Base-by-base conservation (phyloP, 2,113 vertebrate species). In the Mystacornis crossleyi region DNA sequence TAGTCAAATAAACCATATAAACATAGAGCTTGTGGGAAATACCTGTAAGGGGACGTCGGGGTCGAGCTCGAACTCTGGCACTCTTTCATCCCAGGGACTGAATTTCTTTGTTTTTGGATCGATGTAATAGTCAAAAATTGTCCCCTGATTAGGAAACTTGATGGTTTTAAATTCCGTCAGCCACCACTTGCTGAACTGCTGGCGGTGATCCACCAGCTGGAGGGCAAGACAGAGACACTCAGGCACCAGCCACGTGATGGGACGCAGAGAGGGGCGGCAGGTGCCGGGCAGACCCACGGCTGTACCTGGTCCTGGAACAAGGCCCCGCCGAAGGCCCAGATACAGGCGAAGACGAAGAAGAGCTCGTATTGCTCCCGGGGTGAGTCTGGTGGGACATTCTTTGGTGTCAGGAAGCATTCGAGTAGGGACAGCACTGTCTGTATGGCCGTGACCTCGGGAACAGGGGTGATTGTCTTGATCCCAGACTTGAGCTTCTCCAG, bases 111-210 rank as follows among this genome's bases (percentile, higher is more conserved):
- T 96, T 38, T 98, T 93, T 0, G 97, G 95, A 24, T 98, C 97
- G 6, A 98, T 95, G 89, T 97, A 98, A 73, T 98, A 98, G 92
- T 98, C 98, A 31, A 98, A 98, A 66, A 98, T 61, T 1, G 98
- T 98, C 12, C 98, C 98, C 47, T 98, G 97, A 2, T 89, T 97
- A 33, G 98, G 98, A 66, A 98, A 97, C 98, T 98, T 98, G 95
- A 98, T 60, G 5, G 97, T 86, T 86, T 98, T 98, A 54, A 98
- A 98, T 28, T 98, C 98, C 0, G 96, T 94, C 80, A 98, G 31
- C 98, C 98, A 98, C 98, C 98, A 98, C 17, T 90, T 98, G 94
- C 98, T 98, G 98, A 98, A 98, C 73, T 98, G 97, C 6, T 98
- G 94, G 2, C 98, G 98, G 23, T 98, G 97, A 66, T 98, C 98